A percentile compares a stretch with the other conserved stretches of the same genome.
Evolutionary conservation across 2,888 invertebrate species (phyloP).

Genomic region (Trissoscelio sp.): DNA sequence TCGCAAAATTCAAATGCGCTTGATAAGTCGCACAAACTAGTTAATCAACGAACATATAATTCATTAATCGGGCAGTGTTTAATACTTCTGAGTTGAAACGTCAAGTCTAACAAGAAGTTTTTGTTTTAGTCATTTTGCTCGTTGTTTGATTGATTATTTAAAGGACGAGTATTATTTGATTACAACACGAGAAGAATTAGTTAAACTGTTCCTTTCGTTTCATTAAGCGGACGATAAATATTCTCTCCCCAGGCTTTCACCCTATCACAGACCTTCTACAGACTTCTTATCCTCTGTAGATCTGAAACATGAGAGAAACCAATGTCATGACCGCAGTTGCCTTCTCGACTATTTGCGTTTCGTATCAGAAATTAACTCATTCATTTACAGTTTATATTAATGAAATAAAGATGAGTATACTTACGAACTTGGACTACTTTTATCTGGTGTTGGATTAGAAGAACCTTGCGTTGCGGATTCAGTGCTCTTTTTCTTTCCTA

Average conservation of each 20-base stretch:
- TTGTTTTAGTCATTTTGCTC: conserved; percentile 3
- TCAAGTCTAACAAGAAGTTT: conserved; percentile 20
- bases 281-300: conserved; percentile 58
- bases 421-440: conserved; percentile 76
- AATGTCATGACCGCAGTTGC: background rate
- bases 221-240: conserved; percentile 15
- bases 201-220: conserved; percentile 13
- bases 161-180: conserved; percentile 15
- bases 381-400: conserved; percentile 13
- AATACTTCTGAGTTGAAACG: conserved; percentile 43
- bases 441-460: conserved; percentile 72
- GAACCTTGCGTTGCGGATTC: conserved; percentile 71
- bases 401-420: conserved; percentile 57
- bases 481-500: conserved; percentile 75
- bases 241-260: conserved; percentile 6
- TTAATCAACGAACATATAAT: conserved; percentile 1
- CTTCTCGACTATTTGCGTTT: background rate
- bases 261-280: conserved; percentile 55
- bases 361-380: background rate
- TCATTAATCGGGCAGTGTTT: conserved; percentile 36
- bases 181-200: conserved; percentile 27
- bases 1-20: conserved; percentile 9
- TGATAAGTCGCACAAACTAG: background rate
- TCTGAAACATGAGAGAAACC: conserved; percentile 43
- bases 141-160: conserved; percentile 36